Conservation (phyloP, 2,113 vertebrate species). For the Mesoclemmys tuberculata region DNA sequence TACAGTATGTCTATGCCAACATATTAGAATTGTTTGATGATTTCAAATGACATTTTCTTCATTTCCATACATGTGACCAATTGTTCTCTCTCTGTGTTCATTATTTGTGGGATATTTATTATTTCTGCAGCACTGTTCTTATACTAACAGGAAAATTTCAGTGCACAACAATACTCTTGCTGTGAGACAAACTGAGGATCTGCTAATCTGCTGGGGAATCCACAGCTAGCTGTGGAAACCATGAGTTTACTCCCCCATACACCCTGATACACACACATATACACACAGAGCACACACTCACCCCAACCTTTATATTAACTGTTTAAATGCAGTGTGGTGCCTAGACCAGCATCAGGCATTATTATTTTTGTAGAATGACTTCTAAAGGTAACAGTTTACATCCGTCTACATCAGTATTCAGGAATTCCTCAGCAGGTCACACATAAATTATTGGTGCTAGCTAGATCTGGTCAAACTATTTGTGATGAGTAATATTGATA, state of each 20-base stretch:
- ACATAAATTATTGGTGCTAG: no score
- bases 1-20: no score
- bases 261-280: no score
- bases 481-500: no score
- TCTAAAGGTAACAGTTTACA: background rate
- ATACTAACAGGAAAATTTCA: background rate
- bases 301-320: background rate
- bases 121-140: background rate
- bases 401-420: background rate
- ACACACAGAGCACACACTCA: no score
- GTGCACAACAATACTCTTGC: background rate
- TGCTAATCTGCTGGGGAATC: background rate
- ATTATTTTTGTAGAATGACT: background rate
- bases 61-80: no score
- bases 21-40: no score
- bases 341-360: background rate
- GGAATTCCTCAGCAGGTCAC: background rate
- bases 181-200: background rate
- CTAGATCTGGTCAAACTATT: no score
- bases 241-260: no score
- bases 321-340: background rate
- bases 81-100: background rate
- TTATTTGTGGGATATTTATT: background rate
- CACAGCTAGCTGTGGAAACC: background rate
- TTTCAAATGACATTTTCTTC: no score